Base-by-base conservation (phyloP, 2,888 invertebrate species). In the Nomada goodeniana region DNA sequence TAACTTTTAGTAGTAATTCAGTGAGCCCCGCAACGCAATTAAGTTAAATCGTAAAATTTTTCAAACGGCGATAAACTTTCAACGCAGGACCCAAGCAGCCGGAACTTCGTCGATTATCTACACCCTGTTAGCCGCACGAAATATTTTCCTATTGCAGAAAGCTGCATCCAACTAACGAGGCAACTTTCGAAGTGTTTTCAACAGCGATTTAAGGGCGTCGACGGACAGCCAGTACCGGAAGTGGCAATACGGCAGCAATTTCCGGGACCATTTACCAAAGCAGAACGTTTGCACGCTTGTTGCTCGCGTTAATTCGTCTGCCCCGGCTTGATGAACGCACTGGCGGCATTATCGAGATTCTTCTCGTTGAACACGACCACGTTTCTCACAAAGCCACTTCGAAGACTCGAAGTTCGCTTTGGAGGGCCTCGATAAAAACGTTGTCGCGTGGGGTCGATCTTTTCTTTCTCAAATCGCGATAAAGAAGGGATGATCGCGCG, bases 401-500 rank as follows among this genome's bases (percentile, higher is more conserved):
- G 3, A 44, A 67, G 53, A 44, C 23, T 63, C 29, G 36, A 2
- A n/a, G n/a, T 11, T 29, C 23, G 13, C 55, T 20, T 67, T 55
- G 36, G 18, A 42, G 11, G 20, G 20, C 23, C 13, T n/a, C 23
- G 55, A 53, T 9, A 23, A 26, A 13, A 29, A 71, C 69, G 59
- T 53, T 57, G 26, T 77, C 67, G 69, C 36, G 55, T 60, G 36
- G 57, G 74, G 76, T 67, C 53, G 47, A 67, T 26, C 15, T 15
- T 15, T 42, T 65, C 4, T 65, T 18, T 20, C 52, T 53, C 42
- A 11, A 10, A 13, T 42, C 23, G 76, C 29, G 65, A 78, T 73
- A 67, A 77, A 72, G 3, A 29, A 83, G 60, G 42, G 65, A 79
- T 78, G 63, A 3, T 67, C 65, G 50, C 75, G 69, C 63, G 50